Evolutionary conservation across 2,888 invertebrate genomes (phyloP).

Genomic region (Phytoseiulus persimilis): DNA sequence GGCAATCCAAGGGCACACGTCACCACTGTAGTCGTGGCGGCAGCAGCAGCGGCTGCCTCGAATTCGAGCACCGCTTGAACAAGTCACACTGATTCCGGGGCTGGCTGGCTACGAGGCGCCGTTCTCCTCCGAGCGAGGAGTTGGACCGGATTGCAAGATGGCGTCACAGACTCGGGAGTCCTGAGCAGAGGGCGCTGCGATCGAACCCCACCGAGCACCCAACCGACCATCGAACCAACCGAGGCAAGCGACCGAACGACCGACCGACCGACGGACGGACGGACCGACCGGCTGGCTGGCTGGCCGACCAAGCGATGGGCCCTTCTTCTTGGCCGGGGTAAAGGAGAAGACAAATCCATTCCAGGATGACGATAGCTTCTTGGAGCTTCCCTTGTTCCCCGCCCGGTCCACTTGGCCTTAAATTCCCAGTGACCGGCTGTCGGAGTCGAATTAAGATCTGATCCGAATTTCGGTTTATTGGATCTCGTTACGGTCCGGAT

Average conservation of each 20-base stretch:
- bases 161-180: constrained; percentile 5
- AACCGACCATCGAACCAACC: neutral
- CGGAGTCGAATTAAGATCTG: neutral
- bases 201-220: neutral
- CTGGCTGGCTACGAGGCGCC: neutral
- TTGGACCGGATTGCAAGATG: constrained; percentile 5
- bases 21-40: neutral
- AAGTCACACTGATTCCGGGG: neutral
- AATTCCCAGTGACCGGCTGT: neutral
- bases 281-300: neutral
- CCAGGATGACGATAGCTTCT: neutral
- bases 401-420: neutral
- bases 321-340: neutral
- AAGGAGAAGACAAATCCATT: neutral
- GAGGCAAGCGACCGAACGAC: neutral
- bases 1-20: neutral
- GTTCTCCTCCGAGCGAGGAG: constrained; percentile 5
- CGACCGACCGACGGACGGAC: neutral
- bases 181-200: neutral
- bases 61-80: neutral
- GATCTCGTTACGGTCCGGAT: too few relatives aligned
- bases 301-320: neutral
- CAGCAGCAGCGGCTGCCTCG: neutral
- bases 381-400: neutral
- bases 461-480: too few relatives aligned